Evolutionary conservation across 2,888 invertebrate species (phyloP).

Genomic region (Clistopyga incitator): DNA sequence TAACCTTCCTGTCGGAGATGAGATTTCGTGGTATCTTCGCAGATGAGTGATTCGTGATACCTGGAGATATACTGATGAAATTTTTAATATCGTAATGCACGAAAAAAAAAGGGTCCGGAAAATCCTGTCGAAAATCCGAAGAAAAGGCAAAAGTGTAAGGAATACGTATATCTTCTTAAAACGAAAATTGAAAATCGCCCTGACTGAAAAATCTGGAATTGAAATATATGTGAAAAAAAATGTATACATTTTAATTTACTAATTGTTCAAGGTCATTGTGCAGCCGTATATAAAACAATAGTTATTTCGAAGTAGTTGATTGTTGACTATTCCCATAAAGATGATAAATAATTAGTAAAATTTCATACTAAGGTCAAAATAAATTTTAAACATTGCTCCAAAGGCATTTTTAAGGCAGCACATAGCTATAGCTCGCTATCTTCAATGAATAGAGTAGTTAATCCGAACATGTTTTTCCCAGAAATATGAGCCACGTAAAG

Average conservation of each 20-base stretch:
- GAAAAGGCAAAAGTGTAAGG: not conserved
- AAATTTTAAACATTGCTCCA: no score
- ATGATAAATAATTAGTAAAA: no score
- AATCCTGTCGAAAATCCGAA: not conserved
- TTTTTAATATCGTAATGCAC: not conserved
- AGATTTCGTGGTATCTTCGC: not conserved
- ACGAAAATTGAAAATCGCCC: conserved; percentile 7
- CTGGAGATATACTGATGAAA: conserved; percentile 24
- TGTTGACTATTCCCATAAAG: no score
- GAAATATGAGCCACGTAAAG: not conserved
- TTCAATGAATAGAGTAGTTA: not conserved
- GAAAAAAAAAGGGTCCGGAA: not conserved
- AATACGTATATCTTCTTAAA: conserved; percentile 1
- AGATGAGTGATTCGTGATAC: not conserved
- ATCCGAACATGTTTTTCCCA: not conserved
- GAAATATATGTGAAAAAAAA: no score
- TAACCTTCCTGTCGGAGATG: not conserved
- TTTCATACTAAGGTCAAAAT: no score
- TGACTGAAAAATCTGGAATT: not conserved
- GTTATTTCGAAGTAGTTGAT: no score
- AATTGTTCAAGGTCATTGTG: no score
- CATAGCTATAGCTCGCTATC: no score
- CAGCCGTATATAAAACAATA: no score
- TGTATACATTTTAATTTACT: no score
- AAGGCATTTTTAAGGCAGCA: no score